Evolutionary conservation across 2,113 vertebrate genomes (phyloP).

Genomic region (Panurus biarmicus): DNA sequence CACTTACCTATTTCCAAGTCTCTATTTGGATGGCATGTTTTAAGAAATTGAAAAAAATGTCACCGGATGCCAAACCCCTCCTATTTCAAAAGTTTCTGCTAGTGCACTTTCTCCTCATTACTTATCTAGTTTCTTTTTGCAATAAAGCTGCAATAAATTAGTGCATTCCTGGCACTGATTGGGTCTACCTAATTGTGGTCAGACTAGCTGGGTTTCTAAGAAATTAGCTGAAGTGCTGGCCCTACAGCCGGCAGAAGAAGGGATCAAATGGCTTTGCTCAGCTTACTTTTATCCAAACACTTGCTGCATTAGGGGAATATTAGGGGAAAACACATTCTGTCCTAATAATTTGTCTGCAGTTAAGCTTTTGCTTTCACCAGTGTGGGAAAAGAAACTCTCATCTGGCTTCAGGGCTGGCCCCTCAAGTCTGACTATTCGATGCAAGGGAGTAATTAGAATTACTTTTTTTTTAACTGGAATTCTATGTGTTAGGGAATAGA

Average conservation of each 20-base stretch:
- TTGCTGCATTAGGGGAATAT: background rate
- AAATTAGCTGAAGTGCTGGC: background rate
- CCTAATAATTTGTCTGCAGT: background rate
- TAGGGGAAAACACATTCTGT: background rate
- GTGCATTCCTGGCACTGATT: background rate
- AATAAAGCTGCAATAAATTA: background rate
- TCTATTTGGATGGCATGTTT: background rate
- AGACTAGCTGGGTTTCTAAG: background rate
- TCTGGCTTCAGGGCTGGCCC: background rate
- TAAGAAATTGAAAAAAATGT: background rate
- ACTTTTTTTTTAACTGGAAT: background rate
- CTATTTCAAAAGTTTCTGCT: background rate
- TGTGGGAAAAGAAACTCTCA: background rate
- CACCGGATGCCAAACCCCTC: background rate
- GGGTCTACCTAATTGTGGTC: background rate
- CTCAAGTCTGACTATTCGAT: background rate
- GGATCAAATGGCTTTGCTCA: background rate
- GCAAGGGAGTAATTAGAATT: background rate
- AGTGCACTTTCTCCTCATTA: background rate
- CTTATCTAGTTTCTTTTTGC: background rate
- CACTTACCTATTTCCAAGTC: background rate
- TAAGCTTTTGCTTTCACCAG: background rate
- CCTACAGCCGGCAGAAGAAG: background rate
- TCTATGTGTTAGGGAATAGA: background rate
- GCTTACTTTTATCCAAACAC: background rate